Percentiles rank a stretch among this genome's conserved stretches.
These are phyloP conservation scores for Heliconius eleuchia DNA, from an alignment of 1,140 invertebrate species.

Conservation along the genomic window DNA sequence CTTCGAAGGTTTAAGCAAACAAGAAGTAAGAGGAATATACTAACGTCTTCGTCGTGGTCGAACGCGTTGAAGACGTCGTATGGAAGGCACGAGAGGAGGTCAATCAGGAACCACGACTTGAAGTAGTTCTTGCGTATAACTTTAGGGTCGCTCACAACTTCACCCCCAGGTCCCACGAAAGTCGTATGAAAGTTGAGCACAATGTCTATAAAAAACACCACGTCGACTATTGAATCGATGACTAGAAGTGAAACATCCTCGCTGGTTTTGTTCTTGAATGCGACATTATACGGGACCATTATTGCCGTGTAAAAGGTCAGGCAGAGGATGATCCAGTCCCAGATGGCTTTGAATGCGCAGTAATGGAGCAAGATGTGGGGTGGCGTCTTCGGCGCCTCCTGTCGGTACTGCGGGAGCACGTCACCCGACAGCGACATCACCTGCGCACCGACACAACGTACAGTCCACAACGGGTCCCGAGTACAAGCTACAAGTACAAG, in stretches of 20 bases:
- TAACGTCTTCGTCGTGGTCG: slow-evolving; percentile 98
- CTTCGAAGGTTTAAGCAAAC: not conserved
- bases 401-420: slow-evolving; percentile 98
- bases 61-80: slow-evolving; percentile 99
- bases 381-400: slow-evolving; percentile 99
- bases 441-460: slow-evolving; percentile 42
- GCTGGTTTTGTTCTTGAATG: slow-evolving; percentile 99
- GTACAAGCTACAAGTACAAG: too few relatives aligned
- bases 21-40: slow-evolving; percentile 62
- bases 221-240: slow-evolving; percentile 99
- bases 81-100: slow-evolving; percentile 98
- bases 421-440: slow-evolving; percentile 84
- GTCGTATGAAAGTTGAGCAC: slow-evolving; percentile 99
- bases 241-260: slow-evolving; percentile 98
- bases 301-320: slow-evolving; percentile 99
- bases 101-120: slow-evolving; percentile 99
- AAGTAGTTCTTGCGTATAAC: slow-evolving; percentile 99
- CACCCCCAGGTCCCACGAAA: slow-evolving; percentile 98
- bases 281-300: slow-evolving; percentile 99
- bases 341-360: slow-evolving; percentile 98
- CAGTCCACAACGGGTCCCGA: not conserved
- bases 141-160: slow-evolving; percentile 98
- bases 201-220: slow-evolving; percentile 99
- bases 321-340: slow-evolving; percentile 99
- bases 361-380: slow-evolving; percentile 98